These are phyloP conservation scores for Ochropacha duplaris DNA, from an alignment of 2,888 invertebrate species.

Conservation along the genomic window DNA sequence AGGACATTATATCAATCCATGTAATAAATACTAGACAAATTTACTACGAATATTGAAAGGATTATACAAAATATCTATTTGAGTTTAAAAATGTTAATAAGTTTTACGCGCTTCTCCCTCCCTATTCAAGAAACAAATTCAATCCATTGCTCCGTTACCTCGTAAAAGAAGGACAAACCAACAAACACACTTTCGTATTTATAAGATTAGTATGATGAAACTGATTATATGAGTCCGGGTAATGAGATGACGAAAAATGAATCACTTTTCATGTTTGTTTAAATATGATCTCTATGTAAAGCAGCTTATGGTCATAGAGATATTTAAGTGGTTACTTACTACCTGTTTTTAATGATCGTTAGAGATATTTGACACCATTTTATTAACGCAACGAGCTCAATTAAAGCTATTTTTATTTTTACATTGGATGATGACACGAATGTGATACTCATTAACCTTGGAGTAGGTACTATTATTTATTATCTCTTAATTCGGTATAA, in stretches of 20 bases:
- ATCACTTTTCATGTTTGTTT: conserved; percentile 17
- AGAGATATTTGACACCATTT: not conserved
- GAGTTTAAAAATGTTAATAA: conserved; percentile 38
- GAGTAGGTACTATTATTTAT: conserved; percentile 1
- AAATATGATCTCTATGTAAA: not conserved
- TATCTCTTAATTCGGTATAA: not conserved
- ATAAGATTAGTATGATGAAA: no score
- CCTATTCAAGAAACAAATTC: no score
- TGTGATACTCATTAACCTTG: conserved; percentile 30
- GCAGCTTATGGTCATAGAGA: not conserved
- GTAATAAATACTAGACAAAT: conserved; percentile 22
- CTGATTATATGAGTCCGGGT: conserved; percentile 23
- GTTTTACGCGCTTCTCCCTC: no score
- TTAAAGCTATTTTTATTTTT: conserved; percentile 23
- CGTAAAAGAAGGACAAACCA: no score
- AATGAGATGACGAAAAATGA: conserved; percentile 14
- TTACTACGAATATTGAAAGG: conserved; percentile 35
- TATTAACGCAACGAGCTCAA: conserved; percentile 27
- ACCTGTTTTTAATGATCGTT: not conserved
- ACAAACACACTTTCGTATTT: no score
- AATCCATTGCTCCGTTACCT: no score
- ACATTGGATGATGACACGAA: conserved; percentile 32
- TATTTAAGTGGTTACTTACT: not conserved
- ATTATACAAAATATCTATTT: conserved; percentile 31
- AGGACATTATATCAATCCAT: conserved; percentile 23